Percentiles rank a stretch among this genome's conserved stretches.
phyloP scores from a whole-genome alignment of 2,113 vertebrate species.

The Saccopteryx leptura region DNA sequence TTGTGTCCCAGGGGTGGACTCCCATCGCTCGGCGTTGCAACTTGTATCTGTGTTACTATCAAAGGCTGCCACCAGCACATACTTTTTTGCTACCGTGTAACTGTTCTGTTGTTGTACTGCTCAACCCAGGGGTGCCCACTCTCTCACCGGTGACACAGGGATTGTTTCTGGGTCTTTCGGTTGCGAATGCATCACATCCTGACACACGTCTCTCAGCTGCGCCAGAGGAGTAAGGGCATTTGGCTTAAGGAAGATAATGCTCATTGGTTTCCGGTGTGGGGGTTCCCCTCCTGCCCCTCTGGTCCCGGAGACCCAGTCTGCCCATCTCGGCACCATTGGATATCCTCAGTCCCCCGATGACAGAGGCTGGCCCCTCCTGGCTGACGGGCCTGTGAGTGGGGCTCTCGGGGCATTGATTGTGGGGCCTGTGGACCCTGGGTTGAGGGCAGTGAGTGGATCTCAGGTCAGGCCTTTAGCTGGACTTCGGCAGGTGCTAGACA shows the following conservation, averaged over 20 bases:
- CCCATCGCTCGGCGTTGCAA: accelerated
- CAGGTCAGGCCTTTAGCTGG: not conserved
- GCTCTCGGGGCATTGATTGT: accelerated
- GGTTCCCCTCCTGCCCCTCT: not conserved
- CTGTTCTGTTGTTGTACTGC: accelerated
- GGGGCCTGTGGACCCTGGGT: not conserved
- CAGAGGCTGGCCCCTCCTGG: not conserved
- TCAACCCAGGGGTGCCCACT: accelerated
- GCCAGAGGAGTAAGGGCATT: not conserved
- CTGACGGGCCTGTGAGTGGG: not conserved
- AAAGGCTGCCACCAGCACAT: accelerated
- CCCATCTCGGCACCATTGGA: not conserved
- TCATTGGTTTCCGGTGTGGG: not conserved
- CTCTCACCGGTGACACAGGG: accelerated
- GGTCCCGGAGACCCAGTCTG: slow-evolving; percentile 52
- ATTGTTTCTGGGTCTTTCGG: not conserved
- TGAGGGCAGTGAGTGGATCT: not conserved
- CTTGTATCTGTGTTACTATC: not conserved
- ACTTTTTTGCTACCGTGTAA: accelerated
- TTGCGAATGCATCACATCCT: accelerated
- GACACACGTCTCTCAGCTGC: not conserved
- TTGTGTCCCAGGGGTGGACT: accelerated
- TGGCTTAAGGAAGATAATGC: slow-evolving; percentile 61
- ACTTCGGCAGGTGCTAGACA: accelerated
- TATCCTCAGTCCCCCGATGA: not conserved